Evolutionary conservation across 2,113 vertebrate species (phyloP).

Genomic region (Lathamus discolor): DNA sequence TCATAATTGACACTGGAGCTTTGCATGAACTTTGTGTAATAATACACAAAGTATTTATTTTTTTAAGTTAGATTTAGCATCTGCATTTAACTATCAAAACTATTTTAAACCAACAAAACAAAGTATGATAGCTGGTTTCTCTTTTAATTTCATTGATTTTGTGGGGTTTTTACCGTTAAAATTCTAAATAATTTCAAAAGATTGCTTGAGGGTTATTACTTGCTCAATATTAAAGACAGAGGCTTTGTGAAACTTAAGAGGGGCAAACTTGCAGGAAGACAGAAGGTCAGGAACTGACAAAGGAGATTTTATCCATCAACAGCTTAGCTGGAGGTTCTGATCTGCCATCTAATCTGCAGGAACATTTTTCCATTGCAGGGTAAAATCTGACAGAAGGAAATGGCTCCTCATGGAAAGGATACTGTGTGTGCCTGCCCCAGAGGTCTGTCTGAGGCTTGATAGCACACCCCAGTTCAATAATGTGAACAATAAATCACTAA

Average conservation of each 20-base stretch:
- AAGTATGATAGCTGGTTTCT: neutral
- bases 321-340: constrained; percentile 11
- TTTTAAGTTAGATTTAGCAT: neutral
- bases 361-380: neutral
- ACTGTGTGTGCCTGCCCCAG: neutral
- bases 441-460: neutral
- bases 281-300: neutral
- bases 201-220: neutral
- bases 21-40: neutral
- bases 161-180: neutral
- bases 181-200: neutral
- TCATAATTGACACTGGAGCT: neutral
- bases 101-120: neutral
- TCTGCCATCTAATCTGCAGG: neutral
- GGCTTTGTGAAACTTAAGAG: neutral
- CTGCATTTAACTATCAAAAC: neutral
- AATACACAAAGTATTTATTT: neutral
- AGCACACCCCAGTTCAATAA: neutral
- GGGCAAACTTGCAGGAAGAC: neutral
- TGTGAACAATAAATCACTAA: neutral
- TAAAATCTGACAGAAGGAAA: constrained; percentile 10
- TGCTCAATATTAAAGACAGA: neutral
- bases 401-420: neutral
- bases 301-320: constrained; percentile 1
- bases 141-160: neutral